A percentile compares a stretch with the other conserved stretches of the same genome.
Conservation (phyloP, 2,113 vertebrate genomes). For the Tragulus kanchil region DNA sequence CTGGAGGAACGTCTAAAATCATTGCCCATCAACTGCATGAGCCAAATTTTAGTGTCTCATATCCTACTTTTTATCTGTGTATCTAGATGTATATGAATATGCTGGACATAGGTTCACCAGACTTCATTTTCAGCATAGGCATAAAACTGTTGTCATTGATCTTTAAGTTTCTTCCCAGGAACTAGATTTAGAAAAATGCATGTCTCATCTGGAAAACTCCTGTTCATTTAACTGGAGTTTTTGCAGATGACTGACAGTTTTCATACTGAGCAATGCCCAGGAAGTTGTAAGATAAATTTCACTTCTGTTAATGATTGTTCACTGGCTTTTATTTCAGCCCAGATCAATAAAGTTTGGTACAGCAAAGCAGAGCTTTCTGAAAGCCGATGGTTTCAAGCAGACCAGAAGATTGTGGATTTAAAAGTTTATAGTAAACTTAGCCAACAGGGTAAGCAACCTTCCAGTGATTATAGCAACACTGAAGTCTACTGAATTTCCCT, state of each 20-base stretch:
- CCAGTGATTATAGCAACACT: background rate
- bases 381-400: slow-evolving; percentile 92
- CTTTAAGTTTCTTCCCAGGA: background rate
- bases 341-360: slow-evolving; percentile 91
- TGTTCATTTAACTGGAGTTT: background rate
- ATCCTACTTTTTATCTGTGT: background rate
- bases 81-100: background rate
- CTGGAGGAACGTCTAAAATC: background rate
- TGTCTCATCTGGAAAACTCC: background rate
- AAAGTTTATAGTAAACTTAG: slow-evolving; percentile 90
- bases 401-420: slow-evolving; percentile 88
- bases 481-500: background rate
- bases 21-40: background rate
- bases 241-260: background rate
- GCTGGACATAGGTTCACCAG: background rate
- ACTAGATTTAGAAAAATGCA: background rate
- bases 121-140: background rate
- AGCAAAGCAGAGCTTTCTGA: slow-evolving; percentile 87
- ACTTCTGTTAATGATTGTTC: slow-evolving; percentile 20
- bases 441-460: slow-evolving; percentile 90
- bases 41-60: background rate
- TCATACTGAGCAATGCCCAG: background rate
- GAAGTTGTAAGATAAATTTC: slow-evolving; percentile 4
- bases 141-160: background rate
- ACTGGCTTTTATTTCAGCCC: slow-evolving; percentile 68